Conservation (phyloP, 1,140 invertebrate species). For the Tetramorium simillimum region DNA sequence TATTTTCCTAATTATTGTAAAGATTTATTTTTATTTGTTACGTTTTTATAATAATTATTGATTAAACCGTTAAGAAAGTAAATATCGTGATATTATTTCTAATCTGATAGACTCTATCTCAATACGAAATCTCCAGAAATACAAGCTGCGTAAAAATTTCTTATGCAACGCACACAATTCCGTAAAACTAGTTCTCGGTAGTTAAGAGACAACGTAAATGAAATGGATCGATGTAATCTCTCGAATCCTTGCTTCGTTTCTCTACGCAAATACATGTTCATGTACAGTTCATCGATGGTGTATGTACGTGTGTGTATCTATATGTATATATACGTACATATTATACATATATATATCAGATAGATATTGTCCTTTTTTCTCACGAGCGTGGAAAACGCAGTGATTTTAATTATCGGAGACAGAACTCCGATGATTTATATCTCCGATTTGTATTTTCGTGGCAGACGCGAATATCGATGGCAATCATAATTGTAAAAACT, state of each 20-base stretch:
- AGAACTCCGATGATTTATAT: neutral
- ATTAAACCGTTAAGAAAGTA: neutral
- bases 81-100: neutral
- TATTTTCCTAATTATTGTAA: neutral
- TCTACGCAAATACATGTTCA: neutral
- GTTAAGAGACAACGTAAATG: neutral
- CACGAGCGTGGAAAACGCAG: neutral
- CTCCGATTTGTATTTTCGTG: conserved; percentile 7
- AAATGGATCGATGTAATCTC: conserved; percentile 17
- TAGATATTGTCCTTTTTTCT: neutral
- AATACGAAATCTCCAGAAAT: neutral
- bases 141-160: neutral
- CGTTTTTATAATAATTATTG: neutral
- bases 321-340: neutral
- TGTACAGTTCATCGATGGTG: neutral
- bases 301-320: neutral
- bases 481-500: neutral
- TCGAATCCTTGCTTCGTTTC: neutral
- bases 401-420: conserved; percentile 29
- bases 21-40: neutral
- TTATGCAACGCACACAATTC: neutral
- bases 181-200: neutral
- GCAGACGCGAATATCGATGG: neutral
- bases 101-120: neutral
- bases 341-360: neutral